Percentiles rank a stretch among this genome's conserved stretches.
These are phyloP conservation scores for Macquaria australasica DNA, from an alignment of 2,113 vertebrate genomes.

Conservation along the genomic window DNA sequence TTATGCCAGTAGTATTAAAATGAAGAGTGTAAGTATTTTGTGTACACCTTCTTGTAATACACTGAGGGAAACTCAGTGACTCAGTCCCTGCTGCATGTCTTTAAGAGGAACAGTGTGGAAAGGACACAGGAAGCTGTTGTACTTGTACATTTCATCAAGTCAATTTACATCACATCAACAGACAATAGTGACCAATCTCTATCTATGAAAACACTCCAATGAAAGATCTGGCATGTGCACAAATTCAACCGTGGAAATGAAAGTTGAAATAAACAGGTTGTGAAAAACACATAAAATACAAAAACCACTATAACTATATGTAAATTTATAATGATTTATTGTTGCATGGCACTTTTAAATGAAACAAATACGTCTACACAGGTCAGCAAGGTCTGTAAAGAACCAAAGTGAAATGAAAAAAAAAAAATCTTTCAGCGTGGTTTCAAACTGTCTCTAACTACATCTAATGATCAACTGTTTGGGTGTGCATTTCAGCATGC, in stretches of 20 bases:
- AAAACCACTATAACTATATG: neutral
- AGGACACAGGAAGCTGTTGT: constrained; percentile 24
- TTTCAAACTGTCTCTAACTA: neutral
- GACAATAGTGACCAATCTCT: neutral
- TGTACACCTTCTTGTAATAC: neutral
- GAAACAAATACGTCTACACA: neutral
- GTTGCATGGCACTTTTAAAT: neutral
- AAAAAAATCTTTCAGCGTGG: neutral
- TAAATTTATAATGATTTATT: neutral
- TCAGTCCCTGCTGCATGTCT: neutral
- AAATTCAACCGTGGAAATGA: neutral
- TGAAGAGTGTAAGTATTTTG: neutral
- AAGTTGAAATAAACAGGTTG: neutral
- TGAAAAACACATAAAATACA: neutral
- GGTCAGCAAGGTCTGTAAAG: neutral
- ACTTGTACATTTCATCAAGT: constrained; percentile 12
- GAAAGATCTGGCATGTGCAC: neutral
- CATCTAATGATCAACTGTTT: neutral
- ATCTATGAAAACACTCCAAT: neutral
- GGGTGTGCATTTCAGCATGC: neutral
- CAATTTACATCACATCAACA: constrained; percentile 25
- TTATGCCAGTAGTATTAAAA: neutral
- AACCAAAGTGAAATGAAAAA: neutral
- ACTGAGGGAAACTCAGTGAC: neutral
- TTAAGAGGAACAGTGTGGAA: constrained; percentile 2